Evolutionary conservation across 2,113 vertebrate species (phyloP).

Genomic region (Mugil cephalus): DNA sequence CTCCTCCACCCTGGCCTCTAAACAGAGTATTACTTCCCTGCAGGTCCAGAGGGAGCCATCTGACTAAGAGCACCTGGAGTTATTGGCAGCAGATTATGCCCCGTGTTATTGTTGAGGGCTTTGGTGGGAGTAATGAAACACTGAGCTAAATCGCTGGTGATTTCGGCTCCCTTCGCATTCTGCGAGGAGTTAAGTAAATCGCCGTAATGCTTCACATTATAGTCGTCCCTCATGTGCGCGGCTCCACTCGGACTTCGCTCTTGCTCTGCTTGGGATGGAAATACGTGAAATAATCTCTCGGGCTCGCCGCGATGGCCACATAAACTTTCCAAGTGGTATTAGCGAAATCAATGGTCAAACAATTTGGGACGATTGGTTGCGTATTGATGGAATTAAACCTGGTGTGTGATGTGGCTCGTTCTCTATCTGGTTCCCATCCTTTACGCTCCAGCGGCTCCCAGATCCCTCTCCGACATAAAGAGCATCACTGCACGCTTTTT

Average conservation of each 20-base stretch:
- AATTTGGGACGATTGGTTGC: conserved; percentile 93
- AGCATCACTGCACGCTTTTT: conserved; percentile 2
- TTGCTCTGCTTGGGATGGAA: conserved; percentile 24
- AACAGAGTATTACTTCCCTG: conserved; percentile 75
- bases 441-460: conserved; percentile 63
- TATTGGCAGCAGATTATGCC: conserved; percentile 80
- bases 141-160: conserved; percentile 73
- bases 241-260: conserved; percentile 17
- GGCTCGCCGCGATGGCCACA: conserved; percentile 30
- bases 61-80: conserved; percentile 80
- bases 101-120: conserved; percentile 80
- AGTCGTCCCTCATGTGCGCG: conserved; percentile 1
- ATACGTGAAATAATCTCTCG: conserved; percentile 33
- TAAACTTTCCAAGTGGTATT: conserved; percentile 84
- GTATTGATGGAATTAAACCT: conserved; percentile 96
- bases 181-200: conserved; percentile 68
- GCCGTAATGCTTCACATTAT: conserved; percentile 41
- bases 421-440: conserved; percentile 85
- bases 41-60: conserved; percentile 75
- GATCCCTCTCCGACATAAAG: conserved; percentile 32
- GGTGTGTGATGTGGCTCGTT: conserved; percentile 90
- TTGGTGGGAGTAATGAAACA: conserved; percentile 75
- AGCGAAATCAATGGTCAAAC: conserved; percentile 94
- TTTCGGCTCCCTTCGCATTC: conserved; percentile 65
- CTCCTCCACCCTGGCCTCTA: conserved; percentile 69